phyloP scores from a whole-genome alignment of 2,797 vertebrate species.

The Epinephelus awoara region DNA sequence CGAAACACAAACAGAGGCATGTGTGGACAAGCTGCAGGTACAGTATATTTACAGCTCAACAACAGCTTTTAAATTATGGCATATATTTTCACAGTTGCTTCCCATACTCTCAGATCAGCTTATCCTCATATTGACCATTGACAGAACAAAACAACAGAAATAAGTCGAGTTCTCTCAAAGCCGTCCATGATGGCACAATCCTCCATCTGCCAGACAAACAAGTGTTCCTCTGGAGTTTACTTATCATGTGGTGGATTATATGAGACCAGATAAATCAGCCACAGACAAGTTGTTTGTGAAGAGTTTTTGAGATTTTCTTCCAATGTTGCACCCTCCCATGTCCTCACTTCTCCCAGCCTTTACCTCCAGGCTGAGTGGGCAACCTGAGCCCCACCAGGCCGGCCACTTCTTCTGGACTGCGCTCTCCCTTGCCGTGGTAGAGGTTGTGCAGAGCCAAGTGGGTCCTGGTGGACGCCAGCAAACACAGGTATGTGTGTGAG shows the following conservation, averaged over 20 bases:
- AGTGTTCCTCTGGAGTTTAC: background rate
- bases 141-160: conserved; percentile 9
- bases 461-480: conserved; percentile 89
- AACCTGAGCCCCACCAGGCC: conserved; percentile 91
- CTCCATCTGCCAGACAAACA: conserved; percentile 16
- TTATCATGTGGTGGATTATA: conserved; percentile 3
- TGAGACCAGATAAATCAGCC: background rate
- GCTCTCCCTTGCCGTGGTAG: conserved; percentile 91
- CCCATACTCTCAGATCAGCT: conserved; percentile 5
- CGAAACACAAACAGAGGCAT: conserved; percentile 19
- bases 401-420: conserved; percentile 85
- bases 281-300: conserved; percentile 4
- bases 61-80: conserved; percentile 7
- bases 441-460: conserved; percentile 89
- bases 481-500: conserved; percentile 92
- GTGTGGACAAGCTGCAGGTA: background rate
- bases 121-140: background rate
- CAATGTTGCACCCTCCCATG: background rate
- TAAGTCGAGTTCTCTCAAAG: background rate
- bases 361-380: conserved; percentile 95
- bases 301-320: background rate
- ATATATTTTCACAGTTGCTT: conserved; percentile 33
- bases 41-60: conserved; percentile 26
- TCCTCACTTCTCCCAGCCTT: conserved; percentile 89
- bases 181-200: conserved; percentile 24